phyloP scores from a whole-genome alignment of 2,113 vertebrate species.

The Pycnonotus jocosus region DNA sequence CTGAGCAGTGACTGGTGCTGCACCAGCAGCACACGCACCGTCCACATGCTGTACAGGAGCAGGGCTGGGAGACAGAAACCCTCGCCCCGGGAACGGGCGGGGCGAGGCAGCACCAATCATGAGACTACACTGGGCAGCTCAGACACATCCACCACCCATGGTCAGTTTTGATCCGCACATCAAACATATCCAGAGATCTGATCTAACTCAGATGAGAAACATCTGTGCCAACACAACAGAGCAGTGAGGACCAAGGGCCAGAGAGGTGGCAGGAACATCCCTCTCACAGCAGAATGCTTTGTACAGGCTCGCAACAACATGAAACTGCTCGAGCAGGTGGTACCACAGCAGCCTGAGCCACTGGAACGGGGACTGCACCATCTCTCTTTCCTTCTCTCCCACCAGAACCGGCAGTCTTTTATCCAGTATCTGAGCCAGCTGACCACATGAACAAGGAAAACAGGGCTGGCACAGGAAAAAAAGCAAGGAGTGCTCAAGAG shows the following conservation, averaged over 20 bases:
- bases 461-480: not conserved
- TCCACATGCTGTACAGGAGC: rapidly evolving
- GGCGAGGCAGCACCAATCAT: not conserved
- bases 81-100: rapidly evolving
- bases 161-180: not conserved
- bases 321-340: not conserved
- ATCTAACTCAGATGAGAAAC: not conserved
- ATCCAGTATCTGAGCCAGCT: not conserved
- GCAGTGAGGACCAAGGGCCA: not conserved
- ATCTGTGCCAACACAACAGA: not conserved
- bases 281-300: not conserved
- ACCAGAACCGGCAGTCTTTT: not conserved
- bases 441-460: not conserved
- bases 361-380: rapidly evolving
- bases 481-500: not conserved
- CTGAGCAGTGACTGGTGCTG: rapidly evolving
- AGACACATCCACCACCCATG: rapidly evolving
- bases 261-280: not conserved
- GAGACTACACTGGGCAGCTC: not conserved
- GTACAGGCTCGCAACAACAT: not conserved
- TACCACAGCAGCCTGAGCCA: not conserved
- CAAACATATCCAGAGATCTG: not conserved
- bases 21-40: not conserved
- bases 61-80: no score
- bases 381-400: not conserved